Conservation (phyloP, 2,797 vertebrate species). For the Schizothorax lantsangensis region DNA sequence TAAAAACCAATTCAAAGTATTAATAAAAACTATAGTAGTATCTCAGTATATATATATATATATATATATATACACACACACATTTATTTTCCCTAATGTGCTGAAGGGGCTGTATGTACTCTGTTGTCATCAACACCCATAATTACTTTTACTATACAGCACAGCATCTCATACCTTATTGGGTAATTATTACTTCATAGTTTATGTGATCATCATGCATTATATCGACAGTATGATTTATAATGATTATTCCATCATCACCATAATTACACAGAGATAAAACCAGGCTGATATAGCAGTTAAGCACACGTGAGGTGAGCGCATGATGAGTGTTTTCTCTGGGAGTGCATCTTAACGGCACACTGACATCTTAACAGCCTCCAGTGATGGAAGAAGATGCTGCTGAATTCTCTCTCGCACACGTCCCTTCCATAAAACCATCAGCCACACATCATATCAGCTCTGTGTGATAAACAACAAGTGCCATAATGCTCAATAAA, state of each 20-base stretch:
- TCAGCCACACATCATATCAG: slow-evolving; percentile 43
- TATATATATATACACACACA: no score
- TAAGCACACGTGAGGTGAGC: neutral
- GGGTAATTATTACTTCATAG: neutral
- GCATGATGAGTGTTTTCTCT: slow-evolving; percentile 5
- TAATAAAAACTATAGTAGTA: no score
- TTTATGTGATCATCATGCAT: slow-evolving; percentile 15
- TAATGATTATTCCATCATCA: neutral
- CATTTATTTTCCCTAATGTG: neutral
- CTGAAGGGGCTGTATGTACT: neutral
- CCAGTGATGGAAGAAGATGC: slow-evolving; percentile 45
- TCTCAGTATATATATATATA: no score
- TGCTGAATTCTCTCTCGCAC: neutral
- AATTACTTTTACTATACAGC: neutral
- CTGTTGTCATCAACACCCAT: neutral
- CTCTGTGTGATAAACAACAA: slow-evolving; percentile 33
- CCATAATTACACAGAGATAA: neutral
- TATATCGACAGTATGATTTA: neutral
- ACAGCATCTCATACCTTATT: neutral
- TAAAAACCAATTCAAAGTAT: no score
- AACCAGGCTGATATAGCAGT: neutral
- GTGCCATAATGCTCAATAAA: slow-evolving; percentile 52
- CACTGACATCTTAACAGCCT: slow-evolving; percentile 47
- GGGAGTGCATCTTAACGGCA: slow-evolving; percentile 29
- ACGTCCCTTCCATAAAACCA: slow-evolving; percentile 52